phyloP scores from a whole-genome alignment of 2,113 vertebrate genomes.

The Pterocles orientalis region DNA sequence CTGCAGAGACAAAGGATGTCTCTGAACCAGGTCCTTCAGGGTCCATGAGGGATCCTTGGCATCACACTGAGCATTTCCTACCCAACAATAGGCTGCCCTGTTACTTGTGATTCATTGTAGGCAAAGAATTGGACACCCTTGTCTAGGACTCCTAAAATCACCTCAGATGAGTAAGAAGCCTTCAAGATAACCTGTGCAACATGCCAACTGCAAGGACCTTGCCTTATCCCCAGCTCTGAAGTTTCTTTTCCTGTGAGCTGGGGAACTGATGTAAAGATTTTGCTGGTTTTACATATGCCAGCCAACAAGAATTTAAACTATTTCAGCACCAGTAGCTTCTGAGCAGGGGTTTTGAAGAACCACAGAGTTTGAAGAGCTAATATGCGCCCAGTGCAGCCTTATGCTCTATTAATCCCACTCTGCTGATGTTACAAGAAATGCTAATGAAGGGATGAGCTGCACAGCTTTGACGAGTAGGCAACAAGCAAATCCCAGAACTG shows the following conservation, averaged over 20 bases:
- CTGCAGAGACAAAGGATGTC: background rate
- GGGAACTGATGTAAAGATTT: background rate
- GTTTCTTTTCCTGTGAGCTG: background rate
- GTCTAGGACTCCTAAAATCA: background rate
- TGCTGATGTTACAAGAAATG: background rate
- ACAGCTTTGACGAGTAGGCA: background rate
- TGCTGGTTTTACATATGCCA: background rate
- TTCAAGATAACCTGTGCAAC: background rate
- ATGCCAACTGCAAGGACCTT: background rate
- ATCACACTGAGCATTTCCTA: background rate
- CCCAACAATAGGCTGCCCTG: background rate
- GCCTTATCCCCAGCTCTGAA: background rate
- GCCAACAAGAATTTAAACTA: background rate
- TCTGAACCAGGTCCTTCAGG: background rate
- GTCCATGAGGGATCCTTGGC: background rate
- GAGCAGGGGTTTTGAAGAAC: background rate
- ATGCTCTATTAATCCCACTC: background rate
- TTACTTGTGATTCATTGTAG: background rate
- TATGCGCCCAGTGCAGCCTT: rapidly evolving
- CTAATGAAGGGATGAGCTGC: background rate
- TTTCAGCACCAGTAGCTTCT: background rate
- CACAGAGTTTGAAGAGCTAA: background rate
- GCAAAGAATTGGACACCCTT: background rate
- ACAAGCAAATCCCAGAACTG: background rate
- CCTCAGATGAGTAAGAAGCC: background rate